Base-by-base conservation (phyloP, 2,888 invertebrate genomes). In the Chironomus tentans region DNA sequence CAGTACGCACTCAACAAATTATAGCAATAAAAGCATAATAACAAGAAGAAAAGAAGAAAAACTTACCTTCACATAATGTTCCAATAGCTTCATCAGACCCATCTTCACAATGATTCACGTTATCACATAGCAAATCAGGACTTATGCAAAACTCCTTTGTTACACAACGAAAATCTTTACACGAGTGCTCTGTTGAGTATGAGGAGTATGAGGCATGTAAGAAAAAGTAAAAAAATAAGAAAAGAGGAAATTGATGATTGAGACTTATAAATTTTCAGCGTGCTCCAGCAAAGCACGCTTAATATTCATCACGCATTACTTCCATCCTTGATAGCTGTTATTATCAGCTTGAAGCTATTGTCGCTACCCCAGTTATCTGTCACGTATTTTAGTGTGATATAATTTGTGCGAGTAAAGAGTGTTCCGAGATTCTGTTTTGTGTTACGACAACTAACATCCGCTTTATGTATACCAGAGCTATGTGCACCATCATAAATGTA, bases 401-500 rank as follows among this genome's bases (percentile, higher is more conserved):
- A 95, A 87, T 95, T 96, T 68, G 68, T 28, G 5, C 65, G 65
- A 24, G 95, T 96, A 86, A 93, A 93, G 85, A 95, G 90, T 80
- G 92, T 91, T 78, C 94, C 94, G 78, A 95, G 91, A 80, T 91
- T 91, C 85, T 93, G 91, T 84, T 92, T 92, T 79, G 95, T 95
- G 86, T 95, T 94, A 79, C 93, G 91, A 86, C 96, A 96, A 78
- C 95, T 93, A 79, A 96, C 87, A 85, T 95, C 94, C 82, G 91
- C 92, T 95, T 96, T 89, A 38, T 87, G 86, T 79, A 81, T 81
- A 69, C 93, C 94, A 70, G 93, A 93, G 10, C 62, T 46, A 82
- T 95, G 95, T 15, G 95, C 95, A 2, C 95, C 95, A 85, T 96
- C 96, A 83, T 93, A 96, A 82, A 96, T 93, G 81, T 91, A 93